Evolutionary conservation across 2,888 invertebrate species (phyloP).

Genomic region (Dynastes grantii): DNA sequence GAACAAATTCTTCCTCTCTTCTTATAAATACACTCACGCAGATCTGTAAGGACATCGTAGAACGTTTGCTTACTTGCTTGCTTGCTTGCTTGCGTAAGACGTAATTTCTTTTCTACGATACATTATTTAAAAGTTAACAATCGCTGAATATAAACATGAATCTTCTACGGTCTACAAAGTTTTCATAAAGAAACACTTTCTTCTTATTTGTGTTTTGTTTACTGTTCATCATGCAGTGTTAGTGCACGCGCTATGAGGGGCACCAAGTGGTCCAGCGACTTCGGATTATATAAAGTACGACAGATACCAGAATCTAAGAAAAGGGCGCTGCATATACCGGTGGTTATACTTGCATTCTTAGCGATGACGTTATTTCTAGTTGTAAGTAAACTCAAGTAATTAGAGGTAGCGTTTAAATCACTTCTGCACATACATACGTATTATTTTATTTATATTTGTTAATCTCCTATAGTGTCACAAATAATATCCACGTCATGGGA

Average conservation of each 20-base stretch:
- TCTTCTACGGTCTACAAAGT: constrained; percentile 45
- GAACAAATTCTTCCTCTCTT: not conserved
- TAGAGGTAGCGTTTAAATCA: not conserved
- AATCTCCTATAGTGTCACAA: too few relatives aligned
- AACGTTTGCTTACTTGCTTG: constrained; percentile 4
- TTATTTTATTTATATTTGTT: too few relatives aligned
- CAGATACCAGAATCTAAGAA: constrained; percentile 52
- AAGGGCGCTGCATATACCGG: constrained; percentile 51
- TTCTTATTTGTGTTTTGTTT: constrained; percentile 1
- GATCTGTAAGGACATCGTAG: not conserved
- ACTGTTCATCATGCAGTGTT: not conserved
- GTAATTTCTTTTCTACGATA: constrained; percentile 26
- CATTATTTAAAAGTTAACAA: constrained; percentile 23
- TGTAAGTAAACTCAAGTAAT: constrained; percentile 58
- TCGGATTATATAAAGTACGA: constrained; percentile 60
- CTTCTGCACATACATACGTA: not conserved
- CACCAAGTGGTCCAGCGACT: constrained; percentile 59
- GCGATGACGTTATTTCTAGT: constrained; percentile 57
- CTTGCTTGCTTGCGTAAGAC: constrained; percentile 16
- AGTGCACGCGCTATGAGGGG: constrained; percentile 23
- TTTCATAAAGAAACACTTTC: constrained; percentile 50
- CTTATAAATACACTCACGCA: not conserved
- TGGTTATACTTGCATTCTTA: constrained; percentile 55
- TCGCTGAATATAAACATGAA: constrained; percentile 17
- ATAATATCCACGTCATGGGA: too few relatives aligned